These are phyloP conservation scores for Crepidodera aurea DNA, from an alignment of 2,888 invertebrate species.

Conservation along the genomic window DNA sequence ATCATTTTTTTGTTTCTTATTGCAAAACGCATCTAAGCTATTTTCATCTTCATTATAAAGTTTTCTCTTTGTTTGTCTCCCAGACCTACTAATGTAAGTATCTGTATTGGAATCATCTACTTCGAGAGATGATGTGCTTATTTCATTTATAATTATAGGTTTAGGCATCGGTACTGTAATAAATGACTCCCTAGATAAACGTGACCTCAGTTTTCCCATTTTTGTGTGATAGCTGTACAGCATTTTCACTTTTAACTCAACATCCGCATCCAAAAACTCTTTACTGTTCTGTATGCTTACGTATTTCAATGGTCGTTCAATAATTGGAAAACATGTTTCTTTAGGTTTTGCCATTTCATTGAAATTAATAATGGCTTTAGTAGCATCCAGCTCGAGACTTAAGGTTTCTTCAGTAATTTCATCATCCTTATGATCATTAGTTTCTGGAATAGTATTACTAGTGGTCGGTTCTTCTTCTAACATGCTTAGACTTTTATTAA, in stretches of 20 bases:
- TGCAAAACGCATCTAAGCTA: conserved; percentile 10
- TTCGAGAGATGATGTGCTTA: conserved; percentile 1
- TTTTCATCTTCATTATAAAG: conserved; percentile 35
- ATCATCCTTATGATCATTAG: conserved; percentile 20
- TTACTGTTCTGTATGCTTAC: conserved; percentile 39
- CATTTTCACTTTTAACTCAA: conserved; percentile 27
- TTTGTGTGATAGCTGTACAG: conserved; percentile 35
- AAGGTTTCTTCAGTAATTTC: not conserved
- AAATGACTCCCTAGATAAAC: conserved; percentile 31
- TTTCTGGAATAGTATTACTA: conserved; percentile 14
- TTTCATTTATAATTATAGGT: conserved; percentile 10
- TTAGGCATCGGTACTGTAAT: conserved; percentile 25
- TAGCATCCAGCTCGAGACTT: conserved; percentile 25
- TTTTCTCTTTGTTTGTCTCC: conserved; percentile 34
- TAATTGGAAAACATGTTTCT: conserved; percentile 29
- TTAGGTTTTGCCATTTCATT: conserved; percentile 41
- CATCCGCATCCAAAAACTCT: conserved; percentile 33
- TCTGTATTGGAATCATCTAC: not conserved
- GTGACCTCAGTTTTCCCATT: conserved; percentile 22
- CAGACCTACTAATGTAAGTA: conserved; percentile 10
- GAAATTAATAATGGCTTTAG: conserved; percentile 36
- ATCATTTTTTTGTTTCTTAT: conserved; percentile 31
- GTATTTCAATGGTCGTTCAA: conserved; percentile 32
- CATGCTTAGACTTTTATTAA: conserved; percentile 27
- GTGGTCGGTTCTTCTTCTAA: conserved; percentile 7